Conservation (phyloP, 2,113 vertebrate genomes). For the Xiphias gladius region DNA sequence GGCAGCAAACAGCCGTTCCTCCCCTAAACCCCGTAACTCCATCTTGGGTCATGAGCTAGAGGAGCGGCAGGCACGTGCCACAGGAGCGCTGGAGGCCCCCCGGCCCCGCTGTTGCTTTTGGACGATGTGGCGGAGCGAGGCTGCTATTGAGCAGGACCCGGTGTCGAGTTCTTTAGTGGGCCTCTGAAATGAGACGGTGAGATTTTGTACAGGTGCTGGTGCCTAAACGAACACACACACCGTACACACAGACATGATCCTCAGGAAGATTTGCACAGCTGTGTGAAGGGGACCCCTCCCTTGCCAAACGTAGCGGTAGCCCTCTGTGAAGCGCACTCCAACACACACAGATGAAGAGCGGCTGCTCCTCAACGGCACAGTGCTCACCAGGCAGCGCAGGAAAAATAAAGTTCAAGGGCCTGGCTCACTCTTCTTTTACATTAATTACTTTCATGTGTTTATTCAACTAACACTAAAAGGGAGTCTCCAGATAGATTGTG, state of each 20-base stretch:
- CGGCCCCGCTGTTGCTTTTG: slow-evolving; percentile 74
- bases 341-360: slow-evolving; percentile 67
- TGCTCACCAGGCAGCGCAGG: slow-evolving; percentile 57
- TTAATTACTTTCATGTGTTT: slow-evolving; percentile 69
- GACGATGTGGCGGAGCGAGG: slow-evolving; percentile 29
- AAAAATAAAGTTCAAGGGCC: slow-evolving; percentile 66
- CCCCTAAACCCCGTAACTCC: slow-evolving; percentile 69
- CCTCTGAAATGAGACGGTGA: slow-evolving; percentile 62
- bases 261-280: slow-evolving; percentile 82
- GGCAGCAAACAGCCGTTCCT: slow-evolving; percentile 39
- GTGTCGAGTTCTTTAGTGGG: slow-evolving; percentile 64
- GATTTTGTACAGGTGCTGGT: slow-evolving; percentile 72
- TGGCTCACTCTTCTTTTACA: slow-evolving; percentile 42
- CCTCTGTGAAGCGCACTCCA: slow-evolving; percentile 67
- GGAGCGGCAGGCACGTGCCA: slow-evolving; percentile 75
- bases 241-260: slow-evolving; percentile 46
- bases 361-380: slow-evolving; percentile 40
- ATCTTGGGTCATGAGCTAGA: slow-evolving; percentile 68
- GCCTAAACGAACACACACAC: slow-evolving; percentile 40
- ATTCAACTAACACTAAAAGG: slow-evolving; percentile 46
- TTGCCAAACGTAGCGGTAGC: slow-evolving; percentile 53
- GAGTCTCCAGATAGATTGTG: slow-evolving; percentile 27
- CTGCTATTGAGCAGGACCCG: slow-evolving; percentile 43
- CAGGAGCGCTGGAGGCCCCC: slow-evolving; percentile 53
- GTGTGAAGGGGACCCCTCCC: slow-evolving; percentile 70